phyloP scores from a whole-genome alignment of 2,113 vertebrate genomes.

The Oceanodroma tethys region DNA sequence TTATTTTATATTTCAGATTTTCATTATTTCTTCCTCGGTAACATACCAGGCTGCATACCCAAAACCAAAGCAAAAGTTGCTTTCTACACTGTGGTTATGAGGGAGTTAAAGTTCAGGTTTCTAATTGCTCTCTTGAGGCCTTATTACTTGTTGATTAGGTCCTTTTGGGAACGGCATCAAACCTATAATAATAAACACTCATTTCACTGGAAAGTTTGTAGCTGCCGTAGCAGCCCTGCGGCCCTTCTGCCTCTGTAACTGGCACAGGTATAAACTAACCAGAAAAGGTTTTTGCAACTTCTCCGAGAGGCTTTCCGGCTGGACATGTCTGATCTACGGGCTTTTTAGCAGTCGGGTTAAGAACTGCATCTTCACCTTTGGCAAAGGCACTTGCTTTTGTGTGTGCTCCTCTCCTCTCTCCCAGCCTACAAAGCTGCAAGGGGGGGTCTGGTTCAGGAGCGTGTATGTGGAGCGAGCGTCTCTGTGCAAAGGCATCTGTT shows the following conservation, averaged over 20 bases:
- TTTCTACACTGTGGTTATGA: slow-evolving; percentile 70
- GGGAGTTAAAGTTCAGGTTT: slow-evolving; percentile 84
- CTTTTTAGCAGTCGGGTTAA: background rate
- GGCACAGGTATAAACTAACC: background rate
- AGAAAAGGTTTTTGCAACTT: background rate
- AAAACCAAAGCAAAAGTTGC: background rate
- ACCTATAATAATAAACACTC: slow-evolving; percentile 83
- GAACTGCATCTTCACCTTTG: background rate
- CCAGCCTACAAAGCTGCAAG: background rate
- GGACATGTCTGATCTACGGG: background rate
- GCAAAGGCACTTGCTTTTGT: background rate
- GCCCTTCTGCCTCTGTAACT: background rate
- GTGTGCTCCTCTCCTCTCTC: background rate
- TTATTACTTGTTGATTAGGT: slow-evolving; percentile 92
- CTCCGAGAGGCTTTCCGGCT: background rate
- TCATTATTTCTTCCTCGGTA: background rate
- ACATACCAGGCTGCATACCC: background rate
- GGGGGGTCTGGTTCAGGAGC: background rate
- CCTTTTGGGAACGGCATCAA: slow-evolving; percentile 88
- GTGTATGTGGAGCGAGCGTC: accelerated
- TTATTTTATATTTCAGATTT: background rate
- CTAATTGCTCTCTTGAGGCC: slow-evolving; percentile 90
- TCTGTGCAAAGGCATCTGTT: background rate
- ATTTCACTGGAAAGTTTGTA: slow-evolving; percentile 59
- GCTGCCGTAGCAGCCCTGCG: slow-evolving; percentile 29